Evolutionary conservation across 2,797 vertebrate species (phyloP).

Genomic region (Pseudomugil tenellus): DNA sequence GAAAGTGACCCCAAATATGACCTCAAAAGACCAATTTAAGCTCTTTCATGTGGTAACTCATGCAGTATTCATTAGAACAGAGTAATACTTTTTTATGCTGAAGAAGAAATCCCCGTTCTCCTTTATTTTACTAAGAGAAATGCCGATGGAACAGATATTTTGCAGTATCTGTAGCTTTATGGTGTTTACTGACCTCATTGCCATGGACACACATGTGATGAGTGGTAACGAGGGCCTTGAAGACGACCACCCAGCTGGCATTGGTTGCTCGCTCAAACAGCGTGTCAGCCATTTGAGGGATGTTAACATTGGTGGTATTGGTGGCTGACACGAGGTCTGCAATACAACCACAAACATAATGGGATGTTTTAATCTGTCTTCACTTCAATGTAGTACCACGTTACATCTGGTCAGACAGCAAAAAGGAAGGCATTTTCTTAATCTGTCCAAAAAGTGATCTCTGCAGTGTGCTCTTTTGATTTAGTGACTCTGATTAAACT

Average conservation of each 20-base stretch:
- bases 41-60: slow-evolving; percentile 4
- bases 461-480: slow-evolving; percentile 12
- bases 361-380: not conserved
- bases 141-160: not conserved
- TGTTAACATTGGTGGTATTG: slow-evolving; percentile 99
- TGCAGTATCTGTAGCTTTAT: not conserved
- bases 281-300: slow-evolving; percentile 99
- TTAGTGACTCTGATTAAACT: slow-evolving; percentile 47
- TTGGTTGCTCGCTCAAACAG: slow-evolving; percentile 97
- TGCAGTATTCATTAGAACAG: not conserved
- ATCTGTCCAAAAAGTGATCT: slow-evolving; percentile 25
- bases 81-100: not conserved
- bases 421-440: not conserved
- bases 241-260: slow-evolving; percentile 99
- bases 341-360: slow-evolving; percentile 30
- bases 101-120: not conserved
- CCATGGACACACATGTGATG: slow-evolving; percentile 99
- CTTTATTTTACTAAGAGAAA: not conserved
- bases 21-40: slow-evolving; percentile 11
- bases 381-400: not conserved
- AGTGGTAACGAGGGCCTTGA: slow-evolving; percentile 96
- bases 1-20: not conserved
- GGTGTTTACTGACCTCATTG: slow-evolving; percentile 88
- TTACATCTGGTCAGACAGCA: not conserved
- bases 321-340: slow-evolving; percentile 97